Conservation (phyloP, 2,797 vertebrate species). For the Taeniopygia guttata region DNA sequence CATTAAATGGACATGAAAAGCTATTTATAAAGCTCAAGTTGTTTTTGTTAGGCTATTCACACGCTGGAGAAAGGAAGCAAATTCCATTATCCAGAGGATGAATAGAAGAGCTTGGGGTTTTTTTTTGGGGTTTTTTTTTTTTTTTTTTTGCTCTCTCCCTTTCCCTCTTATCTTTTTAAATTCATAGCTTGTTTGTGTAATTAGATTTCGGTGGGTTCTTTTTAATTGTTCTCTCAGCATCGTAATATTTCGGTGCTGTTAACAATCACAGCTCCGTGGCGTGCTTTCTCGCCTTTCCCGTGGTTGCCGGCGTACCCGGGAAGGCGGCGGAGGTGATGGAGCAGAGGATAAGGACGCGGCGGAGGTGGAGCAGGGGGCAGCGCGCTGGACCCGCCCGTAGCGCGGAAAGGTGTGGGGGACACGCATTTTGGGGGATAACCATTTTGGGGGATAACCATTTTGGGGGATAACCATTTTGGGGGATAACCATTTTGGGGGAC, state of each 20-base stretch:
- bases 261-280: not conserved
- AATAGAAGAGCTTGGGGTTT: slow-evolving; percentile 74
- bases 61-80: slow-evolving; percentile 85
- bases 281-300: not conserved
- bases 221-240: not conserved
- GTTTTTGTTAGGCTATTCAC: slow-evolving; percentile 90
- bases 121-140: too few relatives aligned
- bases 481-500: too few relatives aligned
- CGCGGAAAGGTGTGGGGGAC: too few relatives aligned
- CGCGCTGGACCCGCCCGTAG: not conserved
- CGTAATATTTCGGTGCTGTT: not conserved
- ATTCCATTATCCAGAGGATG: slow-evolving; percentile 86
- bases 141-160: not conserved
- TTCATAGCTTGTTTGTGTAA: slow-evolving; percentile 60
- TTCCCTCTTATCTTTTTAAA: slow-evolving; percentile 41
- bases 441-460: too few relatives aligned
- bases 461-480: too few relatives aligned
- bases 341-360: not conserved
- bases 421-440: too few relatives aligned
- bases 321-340: not conserved
- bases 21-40: slow-evolving; percentile 90
- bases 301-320: not conserved
- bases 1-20: slow-evolving; percentile 98
- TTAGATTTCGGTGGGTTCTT: not conserved
- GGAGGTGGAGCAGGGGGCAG: not conserved